Evolutionary conservation across 2,113 vertebrate genomes (phyloP), one percentile per base, ranked within the genome.

Genomic region (Plotosus lineatus): DNA sequence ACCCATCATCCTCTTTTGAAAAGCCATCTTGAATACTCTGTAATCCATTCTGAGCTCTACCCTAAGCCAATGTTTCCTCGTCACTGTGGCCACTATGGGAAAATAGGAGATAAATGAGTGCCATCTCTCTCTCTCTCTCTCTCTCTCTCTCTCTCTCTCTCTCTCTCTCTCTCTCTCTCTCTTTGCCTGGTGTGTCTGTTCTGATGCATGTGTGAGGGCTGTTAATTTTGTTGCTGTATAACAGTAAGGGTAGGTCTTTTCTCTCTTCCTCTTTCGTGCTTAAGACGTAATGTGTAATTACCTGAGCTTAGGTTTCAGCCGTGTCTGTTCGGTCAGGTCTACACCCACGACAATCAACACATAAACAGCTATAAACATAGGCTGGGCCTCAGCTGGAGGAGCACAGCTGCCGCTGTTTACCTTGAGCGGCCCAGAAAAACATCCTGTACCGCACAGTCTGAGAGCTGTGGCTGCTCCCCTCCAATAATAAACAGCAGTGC

Each of bases 341-440:
- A 88, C 90, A 83, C 91, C 87, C 90, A 87, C 90, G 61, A 75
- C 77, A 83, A 78, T 77, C 82, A 75, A 72, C 87, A 73, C 82
- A 75, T 72, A 81, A 86, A 73, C 88, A 84, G 86, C 84, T 87
- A 85, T 88, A 90, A 91, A 91, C 89, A 88, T 89, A 91, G 87
- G 89, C 90, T 92, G 89, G 90, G 48, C 69, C 86, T 86, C 90
- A 91, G 91, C 90, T 93, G 92, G 90, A 92, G 90, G 90, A 90
- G 92, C 91, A 90, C 92, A 94, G 92, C 93, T 94, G 93, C 92
- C 92, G 90, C 91, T 94, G 93, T 94, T 94, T 94, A 94, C 92
- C 89, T 92, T 92, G 88, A 87, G 77, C 88, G 82, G 90, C 92
- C 92, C 91, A 92, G 91, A 91, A 93, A 94, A 94, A 94, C 92